Percentiles rank a stretch among this genome's conserved stretches.
Evolutionary conservation across 2,888 invertebrate genomes (phyloP).

Genomic region (Dioctria rufipes): DNA sequence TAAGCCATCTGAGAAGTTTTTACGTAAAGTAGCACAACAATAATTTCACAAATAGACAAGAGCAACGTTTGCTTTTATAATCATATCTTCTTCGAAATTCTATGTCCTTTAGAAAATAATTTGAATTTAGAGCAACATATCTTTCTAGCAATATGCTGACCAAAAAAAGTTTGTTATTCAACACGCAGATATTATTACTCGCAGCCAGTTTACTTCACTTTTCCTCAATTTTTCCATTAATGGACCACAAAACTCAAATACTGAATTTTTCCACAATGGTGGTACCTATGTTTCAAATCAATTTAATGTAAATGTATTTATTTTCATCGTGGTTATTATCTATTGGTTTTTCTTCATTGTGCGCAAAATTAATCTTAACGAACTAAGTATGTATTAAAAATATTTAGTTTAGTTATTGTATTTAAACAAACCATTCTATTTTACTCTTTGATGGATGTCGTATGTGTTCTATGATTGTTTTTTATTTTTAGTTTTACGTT

Average conservation of each 20-base stretch:
- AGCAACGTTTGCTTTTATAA: neutral
- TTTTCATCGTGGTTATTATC: conserved; percentile 44
- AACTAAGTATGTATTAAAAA: conserved; percentile 22
- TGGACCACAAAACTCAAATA: conserved; percentile 14
- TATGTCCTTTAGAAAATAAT: no score
- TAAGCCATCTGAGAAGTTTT: no score
- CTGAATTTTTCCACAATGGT: conserved; percentile 14
- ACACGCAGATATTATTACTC: conserved; percentile 72
- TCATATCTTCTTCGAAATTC: no score
- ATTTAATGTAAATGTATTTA: neutral
- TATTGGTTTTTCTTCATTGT: conserved; percentile 50
- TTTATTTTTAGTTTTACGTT: conserved; percentile 38
- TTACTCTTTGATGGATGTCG: conserved; percentile 16
- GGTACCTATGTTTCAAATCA: neutral
- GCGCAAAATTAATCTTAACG: conserved; percentile 35
- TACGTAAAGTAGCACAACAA: neutral
- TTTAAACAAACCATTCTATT: conserved; percentile 43
- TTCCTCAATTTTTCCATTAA: conserved; percentile 4
- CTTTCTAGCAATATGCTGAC: conserved; percentile 56
- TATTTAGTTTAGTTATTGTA: conserved; percentile 35
- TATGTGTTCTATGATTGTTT: conserved; percentile 46
- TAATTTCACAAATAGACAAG: neutral
- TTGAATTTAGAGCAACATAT: conserved; percentile 50
- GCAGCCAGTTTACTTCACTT: conserved; percentile 66
- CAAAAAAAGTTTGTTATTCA: conserved; percentile 64